Conservation (phyloP, 1,140 invertebrate species). For the Aleiodes sp. region DNA sequence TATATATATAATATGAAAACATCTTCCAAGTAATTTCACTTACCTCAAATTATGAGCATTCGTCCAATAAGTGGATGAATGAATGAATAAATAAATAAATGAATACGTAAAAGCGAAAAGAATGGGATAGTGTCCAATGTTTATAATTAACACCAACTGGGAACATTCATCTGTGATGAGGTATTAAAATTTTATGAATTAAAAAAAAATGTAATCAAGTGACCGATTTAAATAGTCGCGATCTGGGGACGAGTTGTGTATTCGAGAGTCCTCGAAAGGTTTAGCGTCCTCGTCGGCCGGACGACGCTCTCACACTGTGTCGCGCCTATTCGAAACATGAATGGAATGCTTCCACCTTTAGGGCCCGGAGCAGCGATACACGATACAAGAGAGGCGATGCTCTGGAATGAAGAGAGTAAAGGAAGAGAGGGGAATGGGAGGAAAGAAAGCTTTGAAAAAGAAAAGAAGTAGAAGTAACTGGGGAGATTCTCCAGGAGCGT, state of each 20-base stretch:
- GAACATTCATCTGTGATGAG: background rate
- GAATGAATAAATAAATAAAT: slow-evolving; percentile 1
- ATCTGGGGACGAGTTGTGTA: no score
- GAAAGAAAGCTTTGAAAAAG: background rate
- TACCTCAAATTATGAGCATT: background rate
- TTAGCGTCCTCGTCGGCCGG: slow-evolving; percentile 29
- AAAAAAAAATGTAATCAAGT: background rate
- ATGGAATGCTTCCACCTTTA: slow-evolving; percentile 54
- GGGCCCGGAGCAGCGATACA: background rate
- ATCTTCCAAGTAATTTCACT: background rate
- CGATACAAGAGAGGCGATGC: slow-evolving; percentile 5
- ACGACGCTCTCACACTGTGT: slow-evolving; percentile 40
- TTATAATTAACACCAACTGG: no score
- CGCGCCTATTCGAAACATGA: slow-evolving; percentile 50
- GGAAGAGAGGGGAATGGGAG: background rate
- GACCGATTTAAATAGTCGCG: no score
- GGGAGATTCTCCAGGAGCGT: slow-evolving; percentile 7
- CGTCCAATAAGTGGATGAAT: background rate
- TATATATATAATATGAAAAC: background rate
- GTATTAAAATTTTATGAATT: background rate
- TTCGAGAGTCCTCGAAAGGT: background rate
- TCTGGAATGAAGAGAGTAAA: slow-evolving; percentile 11
- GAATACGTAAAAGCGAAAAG: background rate
- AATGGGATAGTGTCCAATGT: background rate
- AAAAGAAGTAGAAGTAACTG: background rate